Percentiles rank a stretch among this genome's conserved stretches.
Evolutionary conservation across 1,140 invertebrate genomes (phyloP).

Genomic region (Pollicipes pollicipes): DNA sequence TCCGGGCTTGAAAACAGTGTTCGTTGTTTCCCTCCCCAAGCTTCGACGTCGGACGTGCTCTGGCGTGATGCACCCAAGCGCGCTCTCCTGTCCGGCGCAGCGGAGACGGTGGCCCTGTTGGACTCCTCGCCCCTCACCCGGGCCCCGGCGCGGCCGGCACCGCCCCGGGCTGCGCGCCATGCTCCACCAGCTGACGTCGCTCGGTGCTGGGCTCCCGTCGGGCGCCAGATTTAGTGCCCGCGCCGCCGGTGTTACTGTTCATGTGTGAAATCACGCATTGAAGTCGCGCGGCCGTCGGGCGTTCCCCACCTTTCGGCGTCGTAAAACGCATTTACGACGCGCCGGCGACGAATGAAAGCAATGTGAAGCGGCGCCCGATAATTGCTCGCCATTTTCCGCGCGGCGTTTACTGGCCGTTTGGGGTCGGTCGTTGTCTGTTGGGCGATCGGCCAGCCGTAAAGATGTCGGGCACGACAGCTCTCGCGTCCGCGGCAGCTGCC

Average conservation of each 20-base stretch:
- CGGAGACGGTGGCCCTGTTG: too few species aligned
- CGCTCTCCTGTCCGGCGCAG: too few species aligned
- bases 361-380: background rate
- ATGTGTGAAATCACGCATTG: constrained; percentile 1
- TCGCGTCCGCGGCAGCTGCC: background rate
- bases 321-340: background rate
- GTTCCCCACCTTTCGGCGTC: background rate
- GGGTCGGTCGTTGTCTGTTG: background rate
- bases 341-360: background rate
- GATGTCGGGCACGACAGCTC: background rate
- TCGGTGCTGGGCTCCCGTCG: too few species aligned
- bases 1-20: too few species aligned
- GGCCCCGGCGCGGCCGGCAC: too few species aligned
- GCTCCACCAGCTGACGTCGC: too few species aligned
- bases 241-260: background rate
- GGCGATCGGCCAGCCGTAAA: background rate
- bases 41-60: too few species aligned
- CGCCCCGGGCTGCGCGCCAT: too few species aligned
- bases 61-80: too few species aligned
- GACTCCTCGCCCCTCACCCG: too few species aligned
- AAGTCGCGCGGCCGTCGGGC: background rate
- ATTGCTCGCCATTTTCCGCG: background rate
- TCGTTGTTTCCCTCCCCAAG: too few species aligned
- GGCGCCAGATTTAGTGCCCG: background rate
- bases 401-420: background rate